A percentile compares a stretch with the other conserved stretches of the same genome.
Evolutionary conservation across 2,113 vertebrate species (phyloP).

Genomic region (Ascaphus truei): DNA sequence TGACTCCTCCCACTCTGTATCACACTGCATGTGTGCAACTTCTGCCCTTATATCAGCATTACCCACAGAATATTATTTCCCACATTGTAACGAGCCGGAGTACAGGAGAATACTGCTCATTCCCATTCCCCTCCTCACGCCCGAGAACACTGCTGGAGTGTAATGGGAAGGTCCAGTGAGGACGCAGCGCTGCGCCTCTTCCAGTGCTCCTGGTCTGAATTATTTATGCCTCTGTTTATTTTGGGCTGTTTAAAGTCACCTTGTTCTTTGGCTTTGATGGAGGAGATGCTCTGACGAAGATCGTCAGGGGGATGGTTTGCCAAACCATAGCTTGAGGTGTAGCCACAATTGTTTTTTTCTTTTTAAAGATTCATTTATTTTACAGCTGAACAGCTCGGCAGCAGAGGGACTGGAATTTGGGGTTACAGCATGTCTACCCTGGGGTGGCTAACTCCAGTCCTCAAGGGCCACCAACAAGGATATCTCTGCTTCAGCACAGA

Average conservation of each 20-base stretch:
- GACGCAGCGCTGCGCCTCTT: background rate
- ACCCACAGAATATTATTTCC: too few species aligned
- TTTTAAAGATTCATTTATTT: background rate
- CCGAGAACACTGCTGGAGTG: slow-evolving; percentile 17
- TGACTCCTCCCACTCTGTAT: too few species aligned
- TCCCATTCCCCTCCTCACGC: too few species aligned
- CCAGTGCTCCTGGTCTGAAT: slow-evolving; percentile 19
- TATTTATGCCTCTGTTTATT: slow-evolving; percentile 30
- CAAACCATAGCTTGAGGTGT: accelerated
- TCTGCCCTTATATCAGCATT: too few species aligned
- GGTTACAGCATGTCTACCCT: too few species aligned
- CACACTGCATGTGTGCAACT: too few species aligned
- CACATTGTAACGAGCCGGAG: too few species aligned
- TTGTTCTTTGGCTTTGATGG: slow-evolving; percentile 21
- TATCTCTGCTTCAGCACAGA: too few species aligned
- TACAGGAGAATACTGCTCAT: too few species aligned
- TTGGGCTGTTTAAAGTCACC: slow-evolving; percentile 43
- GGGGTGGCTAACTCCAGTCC: too few species aligned
- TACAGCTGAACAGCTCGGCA: background rate
- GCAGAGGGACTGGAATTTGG: too few species aligned
- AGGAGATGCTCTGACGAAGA: background rate
- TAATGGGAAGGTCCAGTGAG: background rate
- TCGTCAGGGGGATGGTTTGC: background rate
- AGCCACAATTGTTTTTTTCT: background rate
- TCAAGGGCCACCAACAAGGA: too few species aligned